Conservation (phyloP, 2,888 invertebrate species). For the Dryocosmus kuriphilus region DNA sequence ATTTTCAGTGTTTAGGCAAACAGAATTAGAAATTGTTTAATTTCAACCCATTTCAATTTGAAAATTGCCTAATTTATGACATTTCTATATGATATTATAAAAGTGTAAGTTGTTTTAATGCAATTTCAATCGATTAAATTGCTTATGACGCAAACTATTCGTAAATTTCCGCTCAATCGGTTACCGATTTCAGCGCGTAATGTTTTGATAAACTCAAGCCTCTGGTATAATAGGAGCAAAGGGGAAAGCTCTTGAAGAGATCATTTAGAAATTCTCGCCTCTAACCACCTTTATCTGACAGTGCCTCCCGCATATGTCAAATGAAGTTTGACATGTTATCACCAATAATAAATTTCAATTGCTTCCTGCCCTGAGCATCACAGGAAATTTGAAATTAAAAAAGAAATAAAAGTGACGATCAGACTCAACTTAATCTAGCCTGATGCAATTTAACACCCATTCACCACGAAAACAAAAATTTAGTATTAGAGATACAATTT, state of each 20-base stretch:
- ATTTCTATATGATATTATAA: no score
- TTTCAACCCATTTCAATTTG: no score
- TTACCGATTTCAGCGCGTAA: conserved; percentile 2
- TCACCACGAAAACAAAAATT: neutral
- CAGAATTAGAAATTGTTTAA: no score
- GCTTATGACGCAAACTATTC: conserved; percentile 16
- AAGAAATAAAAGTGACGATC: neutral
- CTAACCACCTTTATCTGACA: conserved; percentile 26
- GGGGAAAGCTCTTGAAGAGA: conserved; percentile 27
- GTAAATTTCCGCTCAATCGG: conserved; percentile 19
- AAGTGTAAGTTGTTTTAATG: no score
- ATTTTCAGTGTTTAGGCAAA: no score
- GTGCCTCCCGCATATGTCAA: conserved; percentile 12
- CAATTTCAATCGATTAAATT: conserved; percentile 26
- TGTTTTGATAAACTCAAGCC: conserved; percentile 36
- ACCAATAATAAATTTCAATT: conserved; percentile 37
- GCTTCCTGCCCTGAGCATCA: conserved; percentile 23
- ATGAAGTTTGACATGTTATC: conserved; percentile 35
- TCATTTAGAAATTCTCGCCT: conserved; percentile 21
- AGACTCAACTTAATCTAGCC: neutral
- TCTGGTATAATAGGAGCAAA: conserved; percentile 30
- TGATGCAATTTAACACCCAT: neutral
- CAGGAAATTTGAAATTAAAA: conserved; percentile 32
- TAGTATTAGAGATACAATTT: neutral
- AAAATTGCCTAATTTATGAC: no score